Conservation (phyloP, 2,113 vertebrate genomes). For the Datnioides undecimradiatus region DNA sequence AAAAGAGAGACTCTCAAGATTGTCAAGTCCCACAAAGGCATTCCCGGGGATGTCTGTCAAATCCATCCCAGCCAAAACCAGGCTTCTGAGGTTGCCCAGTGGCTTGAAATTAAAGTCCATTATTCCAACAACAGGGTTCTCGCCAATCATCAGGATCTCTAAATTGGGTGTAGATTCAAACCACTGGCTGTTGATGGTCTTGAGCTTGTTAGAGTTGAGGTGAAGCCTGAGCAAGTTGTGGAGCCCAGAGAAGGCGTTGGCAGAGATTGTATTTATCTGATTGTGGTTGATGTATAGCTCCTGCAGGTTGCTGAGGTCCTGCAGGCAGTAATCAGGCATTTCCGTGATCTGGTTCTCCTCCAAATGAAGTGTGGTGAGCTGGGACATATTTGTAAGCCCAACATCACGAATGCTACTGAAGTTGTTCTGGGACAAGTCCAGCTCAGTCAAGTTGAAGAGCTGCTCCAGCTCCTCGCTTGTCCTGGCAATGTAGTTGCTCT, state of each 20-base stretch:
- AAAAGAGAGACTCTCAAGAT: conserved; percentile 97
- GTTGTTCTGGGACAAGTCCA: conserved; percentile 98
- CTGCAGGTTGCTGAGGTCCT: conserved; percentile 93
- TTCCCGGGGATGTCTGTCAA: conserved; percentile 95
- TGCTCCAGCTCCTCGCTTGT: conserved; percentile 93
- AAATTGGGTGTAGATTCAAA: conserved; percentile 96
- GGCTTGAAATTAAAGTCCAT: conserved; percentile 96
- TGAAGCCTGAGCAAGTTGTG: conserved; percentile 94
- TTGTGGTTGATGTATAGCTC: conserved; percentile 99
- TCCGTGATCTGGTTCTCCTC: conserved; percentile 97
- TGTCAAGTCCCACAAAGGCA: conserved; percentile 96
- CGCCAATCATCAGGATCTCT: conserved; percentile 99
- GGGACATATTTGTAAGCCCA: conserved; percentile 93
- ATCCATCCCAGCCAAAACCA: conserved; percentile 98
- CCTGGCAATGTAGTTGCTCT: conserved; percentile 97
- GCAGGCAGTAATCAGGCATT: conserved; percentile 94
- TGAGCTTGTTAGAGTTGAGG: conserved; percentile 95
- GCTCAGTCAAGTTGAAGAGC: conserved; percentile 95
- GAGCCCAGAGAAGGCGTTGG: conserved; percentile 93
- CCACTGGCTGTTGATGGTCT: conserved; percentile 94
- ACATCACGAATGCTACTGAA: conserved; percentile 93
- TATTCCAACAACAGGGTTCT: conserved; percentile 96
- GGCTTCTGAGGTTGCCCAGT: conserved; percentile 91
- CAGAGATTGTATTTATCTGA: conserved; percentile 94
- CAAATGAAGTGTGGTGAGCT: conserved; percentile 95